Conservation (phyloP, 2,797 vertebrate genomes). For the Geotrypetes seraphini region DNA sequence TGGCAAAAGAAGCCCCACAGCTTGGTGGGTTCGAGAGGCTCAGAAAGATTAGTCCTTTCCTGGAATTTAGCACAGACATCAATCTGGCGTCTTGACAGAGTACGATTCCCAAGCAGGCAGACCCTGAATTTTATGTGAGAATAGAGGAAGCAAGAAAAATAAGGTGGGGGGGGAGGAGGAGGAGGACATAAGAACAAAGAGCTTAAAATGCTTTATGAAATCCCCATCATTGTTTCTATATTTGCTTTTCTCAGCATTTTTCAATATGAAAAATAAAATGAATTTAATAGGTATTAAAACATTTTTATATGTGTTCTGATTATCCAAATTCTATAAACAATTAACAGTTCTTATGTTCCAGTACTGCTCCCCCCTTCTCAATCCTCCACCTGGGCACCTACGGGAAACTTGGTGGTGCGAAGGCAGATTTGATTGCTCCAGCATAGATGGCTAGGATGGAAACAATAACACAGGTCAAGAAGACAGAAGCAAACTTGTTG, state of each 20-base stretch:
- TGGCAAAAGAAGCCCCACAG: constrained; percentile 71
- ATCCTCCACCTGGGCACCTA: constrained; percentile 43
- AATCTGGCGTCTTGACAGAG: constrained; percentile 59
- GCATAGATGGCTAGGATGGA: constrained; percentile 83
- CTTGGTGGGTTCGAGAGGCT: constrained; percentile 38
- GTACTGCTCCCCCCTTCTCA: neutral
- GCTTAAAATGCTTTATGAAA: too few relatives aligned
- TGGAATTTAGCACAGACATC: constrained; percentile 54
- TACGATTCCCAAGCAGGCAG: constrained; percentile 80
- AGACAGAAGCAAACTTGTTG: constrained; percentile 84
- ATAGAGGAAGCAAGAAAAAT: too few relatives aligned
- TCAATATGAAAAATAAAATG: too few relatives aligned
- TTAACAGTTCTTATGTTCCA: neutral
- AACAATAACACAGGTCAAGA: constrained; percentile 80
- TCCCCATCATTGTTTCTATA: too few relatives aligned
- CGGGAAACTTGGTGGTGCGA: constrained; percentile 67
- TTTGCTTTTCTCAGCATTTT: too few relatives aligned
- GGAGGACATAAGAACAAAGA: neutral
- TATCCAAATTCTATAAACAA: neutral
- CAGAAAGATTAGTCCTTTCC: constrained; percentile 36
- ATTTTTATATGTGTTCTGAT: too few relatives aligned
- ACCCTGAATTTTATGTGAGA: constrained; percentile 50
- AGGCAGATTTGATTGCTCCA: constrained; percentile 77
- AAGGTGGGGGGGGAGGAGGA: neutral
- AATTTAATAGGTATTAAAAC: too few relatives aligned